A percentile compares a stretch with the other conserved stretches of the same genome.
phyloP scores from a whole-genome alignment of 2,113 vertebrate species.

The Hyaena hyaena region DNA sequence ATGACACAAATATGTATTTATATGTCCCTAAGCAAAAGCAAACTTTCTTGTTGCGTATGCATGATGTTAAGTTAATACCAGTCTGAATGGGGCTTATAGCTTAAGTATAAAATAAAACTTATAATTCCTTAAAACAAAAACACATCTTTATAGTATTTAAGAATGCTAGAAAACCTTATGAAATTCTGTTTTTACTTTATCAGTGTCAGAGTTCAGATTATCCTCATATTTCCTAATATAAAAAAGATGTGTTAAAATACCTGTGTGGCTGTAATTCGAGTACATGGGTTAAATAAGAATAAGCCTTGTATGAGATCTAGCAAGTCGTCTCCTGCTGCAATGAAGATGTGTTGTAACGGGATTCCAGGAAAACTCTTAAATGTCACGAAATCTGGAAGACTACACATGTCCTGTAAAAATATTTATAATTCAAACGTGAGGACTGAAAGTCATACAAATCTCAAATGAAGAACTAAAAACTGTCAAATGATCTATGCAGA shows the following conservation, averaged over 20 bases:
- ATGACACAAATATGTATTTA: not conserved
- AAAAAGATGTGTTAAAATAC: constrained; percentile 81
- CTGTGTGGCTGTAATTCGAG: constrained; percentile 94
- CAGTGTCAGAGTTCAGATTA: not conserved
- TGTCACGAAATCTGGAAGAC: constrained; percentile 96
- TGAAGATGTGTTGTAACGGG: constrained; percentile 97
- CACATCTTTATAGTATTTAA: constrained; percentile 11
- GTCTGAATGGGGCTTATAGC: not conserved
- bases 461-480: constrained; percentile 49
- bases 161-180: constrained; percentile 25
- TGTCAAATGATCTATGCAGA: not conserved
- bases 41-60: not conserved
- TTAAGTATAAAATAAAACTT: not conserved
- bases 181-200: constrained; percentile 22
- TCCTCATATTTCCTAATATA: not conserved
- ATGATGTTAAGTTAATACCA: not conserved
- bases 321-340: constrained; percentile 96
- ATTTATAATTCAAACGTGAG: constrained; percentile 60
- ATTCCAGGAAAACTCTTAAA: constrained; percentile 97
- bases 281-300: constrained; percentile 94
- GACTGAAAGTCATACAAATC: not conserved
- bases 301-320: constrained; percentile 93
- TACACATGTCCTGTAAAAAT: constrained; percentile 92
- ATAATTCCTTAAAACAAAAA: constrained; percentile 35
- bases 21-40: not conserved